A percentile compares a stretch with the other conserved stretches of the same genome.
phyloP scores from a whole-genome alignment of 2,113 vertebrate genomes.

The Campylomormyrus numenius region DNA sequence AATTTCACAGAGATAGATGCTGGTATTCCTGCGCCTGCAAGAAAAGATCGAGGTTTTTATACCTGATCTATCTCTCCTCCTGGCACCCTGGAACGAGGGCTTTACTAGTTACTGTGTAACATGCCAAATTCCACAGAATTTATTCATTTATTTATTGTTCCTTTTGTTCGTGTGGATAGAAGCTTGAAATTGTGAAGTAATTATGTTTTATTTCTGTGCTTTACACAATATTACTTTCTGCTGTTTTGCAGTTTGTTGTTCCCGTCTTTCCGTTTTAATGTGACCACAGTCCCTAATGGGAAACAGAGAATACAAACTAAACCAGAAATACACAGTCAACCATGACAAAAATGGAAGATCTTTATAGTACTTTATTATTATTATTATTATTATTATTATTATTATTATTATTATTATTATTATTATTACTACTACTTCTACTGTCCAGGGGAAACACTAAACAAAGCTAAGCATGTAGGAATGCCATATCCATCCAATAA shows the following conservation, averaged over 20 bases:
- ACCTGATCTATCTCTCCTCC: background rate
- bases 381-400: slow-evolving; percentile 7
- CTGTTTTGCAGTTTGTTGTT: slow-evolving; percentile 53
- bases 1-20: background rate
- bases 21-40: background rate
- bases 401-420: too few species aligned
- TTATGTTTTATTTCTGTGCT: slow-evolving; percentile 61
- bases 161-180: background rate
- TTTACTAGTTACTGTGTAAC: slow-evolving; percentile 55
- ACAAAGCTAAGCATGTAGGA: slow-evolving; percentile 48
- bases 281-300: background rate
- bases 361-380: slow-evolving; percentile 45
- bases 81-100: slow-evolving; percentile 39
- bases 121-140: slow-evolving; percentile 30
- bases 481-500: slow-evolving; percentile 40
- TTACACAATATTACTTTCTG: slow-evolving; percentile 60
- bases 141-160: slow-evolving; percentile 33
- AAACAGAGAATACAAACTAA: background rate
- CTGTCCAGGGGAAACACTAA: slow-evolving; percentile 36
- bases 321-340: slow-evolving; percentile 30
- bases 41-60: background rate
- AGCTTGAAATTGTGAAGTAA: slow-evolving; percentile 54
- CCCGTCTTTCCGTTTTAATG: slow-evolving; percentile 35
- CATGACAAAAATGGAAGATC: slow-evolving; percentile 56
- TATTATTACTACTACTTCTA: background rate